Conservation (phyloP, 1,140 invertebrate genomes). For the Cyclina sinensis region DNA sequence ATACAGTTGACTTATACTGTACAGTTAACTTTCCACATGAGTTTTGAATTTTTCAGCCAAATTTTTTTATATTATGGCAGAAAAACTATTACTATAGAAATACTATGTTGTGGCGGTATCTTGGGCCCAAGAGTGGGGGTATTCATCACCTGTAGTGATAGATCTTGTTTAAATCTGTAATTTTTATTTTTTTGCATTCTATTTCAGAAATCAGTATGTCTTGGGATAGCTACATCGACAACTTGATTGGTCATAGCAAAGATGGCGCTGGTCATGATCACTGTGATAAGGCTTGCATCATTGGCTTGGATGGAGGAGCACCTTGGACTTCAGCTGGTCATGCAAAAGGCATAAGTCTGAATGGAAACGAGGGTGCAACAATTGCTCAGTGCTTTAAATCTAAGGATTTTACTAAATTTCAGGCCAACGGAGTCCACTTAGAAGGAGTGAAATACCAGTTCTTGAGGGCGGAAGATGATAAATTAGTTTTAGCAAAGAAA, state of each 20-base stretch:
- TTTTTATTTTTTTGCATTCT: background rate
- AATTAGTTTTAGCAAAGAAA: conserved; percentile 60
- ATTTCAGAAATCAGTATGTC: conserved; percentile 21
- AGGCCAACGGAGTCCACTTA: conserved; percentile 10
- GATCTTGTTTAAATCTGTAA: no score
- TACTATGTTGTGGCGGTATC: no score
- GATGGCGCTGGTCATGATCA: background rate
- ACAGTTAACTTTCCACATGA: no score
- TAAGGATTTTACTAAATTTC: conserved; percentile 39
- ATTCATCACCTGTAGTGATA: no score
- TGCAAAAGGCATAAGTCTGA: background rate
- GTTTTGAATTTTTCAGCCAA: no score
- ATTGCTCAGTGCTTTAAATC: conserved; percentile 53
- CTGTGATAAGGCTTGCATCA: conserved; percentile 50
- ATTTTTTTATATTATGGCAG: no score
- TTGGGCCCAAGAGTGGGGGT: no score
- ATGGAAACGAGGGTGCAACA: conserved; percentile 10
- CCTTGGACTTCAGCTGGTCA: conserved; percentile 27
- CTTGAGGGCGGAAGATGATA: conserved; percentile 63
- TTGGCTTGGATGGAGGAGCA: conserved; percentile 41
- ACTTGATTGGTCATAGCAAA: background rate
- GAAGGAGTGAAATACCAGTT: conserved; percentile 68
- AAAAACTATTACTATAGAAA: no score
- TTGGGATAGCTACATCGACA: conserved; percentile 59
- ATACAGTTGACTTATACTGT: no score